Base-by-base conservation (phyloP, 2,113 vertebrate species). In the Turnix velox region DNA sequence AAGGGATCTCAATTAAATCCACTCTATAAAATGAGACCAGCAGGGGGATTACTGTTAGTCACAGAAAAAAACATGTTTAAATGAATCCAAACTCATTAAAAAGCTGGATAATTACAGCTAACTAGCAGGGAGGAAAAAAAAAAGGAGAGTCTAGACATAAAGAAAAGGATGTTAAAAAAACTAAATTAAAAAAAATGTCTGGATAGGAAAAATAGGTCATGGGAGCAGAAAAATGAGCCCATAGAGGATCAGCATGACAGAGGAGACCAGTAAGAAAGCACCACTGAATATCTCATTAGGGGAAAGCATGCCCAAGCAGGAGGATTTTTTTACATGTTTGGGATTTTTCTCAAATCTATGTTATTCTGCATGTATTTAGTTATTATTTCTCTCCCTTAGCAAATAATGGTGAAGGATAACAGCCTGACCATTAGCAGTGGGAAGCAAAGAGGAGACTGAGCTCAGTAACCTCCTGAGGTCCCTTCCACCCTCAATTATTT, bases 1-100 rank as follows among this genome's bases (percentile, higher is more conserved):
- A 91, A 87, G 35, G 40, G 55, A 33, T 81, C 69, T 81, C 87
- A 90, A 87, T 87, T 93, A 93, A 91, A 84, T 27, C 54, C 7
- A 51, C n/a, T 67, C 11, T 45, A 92, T 88, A 84, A 88, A 90
- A 88, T 80, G 19, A 81, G 54, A 84, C 48, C 81, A 89, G 74
- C 42, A 65, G 65, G 35, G 46, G 43, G 51, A 63, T 89, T 85
- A 51, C 57, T 45, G 16, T 54, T 82, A 79, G 63, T 43, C 68
- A 63, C 51, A 55, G 72, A 85, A 84, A 85, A 84, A 95, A 58
- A 28, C 45, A 46, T 1, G 0, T 71, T 85, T 57, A 88, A 84
- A 46, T 62, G 6, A 83, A 73, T 91, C 35, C 87, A 88, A 95
- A 83, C 55, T 85, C 75, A 82, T 77, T 91, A 67, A 84, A 84